Percentiles rank a stretch among this genome's conserved stretches.
Evolutionary conservation across 2,113 vertebrate species (phyloP).

Genomic region (Ophiodon elongatus): DNA sequence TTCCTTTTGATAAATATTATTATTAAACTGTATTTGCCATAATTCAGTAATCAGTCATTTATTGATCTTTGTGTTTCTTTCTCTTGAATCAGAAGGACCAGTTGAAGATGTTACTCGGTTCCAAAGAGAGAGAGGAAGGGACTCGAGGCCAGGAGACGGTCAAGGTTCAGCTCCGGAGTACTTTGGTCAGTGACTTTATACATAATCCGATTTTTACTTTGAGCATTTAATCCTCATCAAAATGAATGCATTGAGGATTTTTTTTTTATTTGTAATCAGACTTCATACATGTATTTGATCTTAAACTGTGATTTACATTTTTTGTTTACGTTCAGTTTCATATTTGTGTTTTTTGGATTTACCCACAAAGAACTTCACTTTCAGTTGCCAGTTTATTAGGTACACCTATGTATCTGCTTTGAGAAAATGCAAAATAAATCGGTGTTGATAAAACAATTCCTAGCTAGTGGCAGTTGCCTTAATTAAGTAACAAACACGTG

Average conservation of each 20-base stretch:
- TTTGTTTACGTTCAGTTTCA: background rate
- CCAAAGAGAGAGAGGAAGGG: conserved; percentile 92
- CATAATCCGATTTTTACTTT: background rate
- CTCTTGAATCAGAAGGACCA: conserved; percentile 88
- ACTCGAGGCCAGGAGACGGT: conserved; percentile 89
- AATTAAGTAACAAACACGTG: background rate
- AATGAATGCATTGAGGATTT: background rate
- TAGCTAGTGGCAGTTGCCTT: background rate
- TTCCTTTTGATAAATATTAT: background rate
- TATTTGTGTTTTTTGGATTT: background rate
- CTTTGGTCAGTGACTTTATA: conserved; percentile 84
- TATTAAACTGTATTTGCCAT: background rate
- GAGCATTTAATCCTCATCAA: background rate
- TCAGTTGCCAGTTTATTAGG: background rate
- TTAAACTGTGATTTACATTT: background rate
- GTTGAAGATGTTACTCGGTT: conserved; percentile 86
- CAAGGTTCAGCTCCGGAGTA: conserved; percentile 90
- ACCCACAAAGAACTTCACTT: too few relatives aligned
- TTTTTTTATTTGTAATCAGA: background rate
- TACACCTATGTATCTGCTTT: background rate
- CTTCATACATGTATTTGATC: background rate
- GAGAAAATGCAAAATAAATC: background rate
- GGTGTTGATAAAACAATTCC: background rate
- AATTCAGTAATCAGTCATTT: background rate
- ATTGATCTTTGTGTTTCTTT: conserved; percentile 10